Conservation (phyloP, 2,888 invertebrate genomes). For the Acleris emargana region DNA sequence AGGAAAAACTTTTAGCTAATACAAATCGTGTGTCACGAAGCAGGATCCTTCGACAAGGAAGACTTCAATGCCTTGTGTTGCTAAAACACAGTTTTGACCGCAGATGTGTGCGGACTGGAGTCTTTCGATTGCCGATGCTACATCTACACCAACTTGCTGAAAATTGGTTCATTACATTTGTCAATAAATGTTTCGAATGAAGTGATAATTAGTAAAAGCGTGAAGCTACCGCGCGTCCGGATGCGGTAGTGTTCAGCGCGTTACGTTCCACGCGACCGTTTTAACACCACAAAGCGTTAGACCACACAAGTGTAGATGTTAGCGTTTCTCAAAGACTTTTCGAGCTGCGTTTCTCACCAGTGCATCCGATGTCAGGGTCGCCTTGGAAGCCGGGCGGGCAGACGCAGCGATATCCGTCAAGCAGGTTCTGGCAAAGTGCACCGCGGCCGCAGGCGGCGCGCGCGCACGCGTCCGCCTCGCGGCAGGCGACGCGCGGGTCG, state of each 20-base stretch:
- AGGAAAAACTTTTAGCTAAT: conserved; percentile 43
- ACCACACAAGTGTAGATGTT: conserved; percentile 62
- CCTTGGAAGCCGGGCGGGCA: conserved; percentile 94
- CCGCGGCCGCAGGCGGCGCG: conserved; percentile 90
- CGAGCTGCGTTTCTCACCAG: conserved; percentile 87
- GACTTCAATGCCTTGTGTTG: conserved; percentile 27
- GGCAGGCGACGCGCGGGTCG: conserved; percentile 89
- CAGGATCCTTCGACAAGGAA: conserved; percentile 9
- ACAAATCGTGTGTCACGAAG: conserved; percentile 15
- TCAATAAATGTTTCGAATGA: conserved; percentile 48
- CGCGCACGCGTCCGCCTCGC: conserved; percentile 90
- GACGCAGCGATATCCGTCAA: conserved; percentile 90
- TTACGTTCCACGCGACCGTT: conserved; percentile 60
- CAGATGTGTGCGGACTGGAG: conserved; percentile 24
- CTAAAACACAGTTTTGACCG: conserved; percentile 16
- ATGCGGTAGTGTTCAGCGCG: conserved; percentile 76
- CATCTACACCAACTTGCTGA: conserved; percentile 45
- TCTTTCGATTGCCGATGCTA: conserved; percentile 32
- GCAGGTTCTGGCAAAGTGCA: conserved; percentile 90
- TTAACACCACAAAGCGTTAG: conserved; percentile 72
- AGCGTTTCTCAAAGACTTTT: conserved; percentile 47
- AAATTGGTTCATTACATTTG: conserved; percentile 49
- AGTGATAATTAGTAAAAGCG: conserved; percentile 72
- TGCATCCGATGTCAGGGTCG: conserved; percentile 89
- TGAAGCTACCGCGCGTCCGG: conserved; percentile 72